Evolutionary conservation across 2,888 invertebrate species (phyloP).

Genomic region (Byasa hedistus): DNA sequence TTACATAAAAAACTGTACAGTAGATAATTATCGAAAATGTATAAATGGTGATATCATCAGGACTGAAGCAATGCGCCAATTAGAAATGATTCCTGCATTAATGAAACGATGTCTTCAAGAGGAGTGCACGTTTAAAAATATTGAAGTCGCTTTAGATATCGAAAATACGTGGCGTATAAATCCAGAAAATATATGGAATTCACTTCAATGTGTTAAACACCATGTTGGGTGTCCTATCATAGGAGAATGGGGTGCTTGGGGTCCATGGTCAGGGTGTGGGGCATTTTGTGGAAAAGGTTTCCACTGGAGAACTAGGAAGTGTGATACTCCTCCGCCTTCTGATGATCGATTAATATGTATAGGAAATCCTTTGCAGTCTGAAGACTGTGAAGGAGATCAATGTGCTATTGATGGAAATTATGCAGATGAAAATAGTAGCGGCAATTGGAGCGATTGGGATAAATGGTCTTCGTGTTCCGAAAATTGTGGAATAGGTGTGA

Average conservation of each 20-base stretch:
- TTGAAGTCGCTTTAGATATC: conserved; percentile 55
- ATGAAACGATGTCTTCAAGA: conserved; percentile 67
- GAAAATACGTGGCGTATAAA: conserved; percentile 68
- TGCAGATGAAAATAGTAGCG: conserved; percentile 40
- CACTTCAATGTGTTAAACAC: conserved; percentile 74
- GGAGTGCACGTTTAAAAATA: conserved; percentile 68
- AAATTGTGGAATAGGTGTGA: conserved; percentile 66
- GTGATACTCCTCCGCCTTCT: conserved; percentile 67
- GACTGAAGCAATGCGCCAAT: conserved; percentile 55
- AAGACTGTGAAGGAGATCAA: conserved; percentile 64
- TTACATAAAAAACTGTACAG: conserved; percentile 63
- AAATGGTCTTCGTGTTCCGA: conserved; percentile 70
- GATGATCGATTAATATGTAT: conserved; percentile 51
- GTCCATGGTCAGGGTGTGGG: conserved; percentile 65
- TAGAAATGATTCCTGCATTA: conserved; percentile 64
- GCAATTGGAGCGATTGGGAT: conserved; percentile 69
- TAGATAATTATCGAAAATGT: conserved; percentile 59
- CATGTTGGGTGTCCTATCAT: conserved; percentile 71
- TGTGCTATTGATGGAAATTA: conserved; percentile 55
- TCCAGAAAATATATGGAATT: conserved; percentile 69
- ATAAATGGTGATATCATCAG: conserved; percentile 57
- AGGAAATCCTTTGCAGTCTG: conserved; percentile 57
- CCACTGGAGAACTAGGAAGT: conserved; percentile 62
- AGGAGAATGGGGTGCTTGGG: conserved; percentile 70
- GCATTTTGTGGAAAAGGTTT: conserved; percentile 65